These are phyloP conservation scores for Daptonema setosum DNA, from an alignment of 2,888 invertebrate species.

Conservation along the genomic window DNA sequence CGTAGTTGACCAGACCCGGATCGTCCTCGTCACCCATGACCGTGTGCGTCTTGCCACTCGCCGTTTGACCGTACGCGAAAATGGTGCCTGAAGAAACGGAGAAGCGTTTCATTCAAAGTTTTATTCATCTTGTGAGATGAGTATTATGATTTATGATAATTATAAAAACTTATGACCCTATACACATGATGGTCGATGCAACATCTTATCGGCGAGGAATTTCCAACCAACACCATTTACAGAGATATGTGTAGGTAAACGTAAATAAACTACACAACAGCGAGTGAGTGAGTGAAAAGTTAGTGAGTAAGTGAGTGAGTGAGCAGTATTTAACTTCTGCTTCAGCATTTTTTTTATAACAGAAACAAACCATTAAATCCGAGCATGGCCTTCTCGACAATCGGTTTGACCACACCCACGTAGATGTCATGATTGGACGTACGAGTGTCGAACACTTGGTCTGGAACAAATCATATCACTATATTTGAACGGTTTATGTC, in stretches of 20 bases:
- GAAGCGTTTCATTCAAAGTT: too few species aligned
- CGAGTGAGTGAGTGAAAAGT: too few species aligned
- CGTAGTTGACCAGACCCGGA: background rate
- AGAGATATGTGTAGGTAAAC: too few species aligned
- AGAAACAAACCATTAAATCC: background rate
- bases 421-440: background rate
- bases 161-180: too few species aligned
- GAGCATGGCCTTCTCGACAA: background rate
- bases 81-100: slow-evolving; percentile 7
- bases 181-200: too few species aligned
- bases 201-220: background rate
- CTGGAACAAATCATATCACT: background rate
- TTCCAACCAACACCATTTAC: too few species aligned
- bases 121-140: too few species aligned
- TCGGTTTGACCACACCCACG: background rate
- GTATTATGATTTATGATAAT: too few species aligned
- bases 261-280: too few species aligned
- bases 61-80: slow-evolving; percentile 9
- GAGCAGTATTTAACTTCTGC: background rate
- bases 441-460: background rate
- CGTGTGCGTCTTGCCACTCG: slow-evolving; percentile 47
- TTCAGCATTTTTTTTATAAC: background rate
- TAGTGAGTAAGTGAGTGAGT: too few species aligned
- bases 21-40: slow-evolving; percentile 43
- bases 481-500: too few species aligned